A percentile compares a stretch with the other conserved stretches of the same genome.
phyloP scores from a whole-genome alignment of 1,140 invertebrate genomes.

The Calephelis virginiensis region DNA sequence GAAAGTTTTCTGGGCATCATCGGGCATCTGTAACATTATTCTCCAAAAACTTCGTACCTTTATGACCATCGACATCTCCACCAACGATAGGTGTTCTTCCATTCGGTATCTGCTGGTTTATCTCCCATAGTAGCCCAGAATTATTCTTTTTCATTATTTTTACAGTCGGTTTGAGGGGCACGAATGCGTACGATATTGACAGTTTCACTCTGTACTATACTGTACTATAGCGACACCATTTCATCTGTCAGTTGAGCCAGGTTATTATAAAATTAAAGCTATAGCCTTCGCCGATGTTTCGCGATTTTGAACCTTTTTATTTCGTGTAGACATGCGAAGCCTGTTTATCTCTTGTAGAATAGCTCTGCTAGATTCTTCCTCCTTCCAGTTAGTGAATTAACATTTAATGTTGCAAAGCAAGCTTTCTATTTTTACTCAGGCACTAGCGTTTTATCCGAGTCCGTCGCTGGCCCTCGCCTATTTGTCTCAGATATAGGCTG shows the following conservation, averaged over 20 bases:
- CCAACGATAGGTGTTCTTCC: slow-evolving; percentile 18
- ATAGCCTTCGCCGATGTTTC: slow-evolving; percentile 28
- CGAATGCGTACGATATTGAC: slow-evolving; percentile 4
- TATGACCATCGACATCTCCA: slow-evolving; percentile 30
- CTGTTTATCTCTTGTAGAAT: slow-evolving; percentile 25
- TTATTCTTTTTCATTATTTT: neutral
- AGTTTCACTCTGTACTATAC: neutral
- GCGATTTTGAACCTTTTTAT: slow-evolving; percentile 26
- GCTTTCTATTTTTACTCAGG: slow-evolving; percentile 23
- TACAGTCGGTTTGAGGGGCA: slow-evolving; percentile 2
- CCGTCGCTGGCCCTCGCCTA: slow-evolving; percentile 21
- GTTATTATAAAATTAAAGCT: slow-evolving; percentile 23
- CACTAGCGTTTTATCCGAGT: slow-evolving; percentile 29
- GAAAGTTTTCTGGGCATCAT: slow-evolving; percentile 11
- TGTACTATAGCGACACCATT: slow-evolving; percentile 29
- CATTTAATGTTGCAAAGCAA: slow-evolving; percentile 31
- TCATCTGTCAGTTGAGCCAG: slow-evolving; percentile 18
- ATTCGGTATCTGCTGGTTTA: slow-evolving; percentile 18
- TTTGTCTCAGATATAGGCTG: slow-evolving; percentile 31
- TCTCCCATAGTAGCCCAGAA: neutral
- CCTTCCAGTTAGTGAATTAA: slow-evolving; percentile 29
- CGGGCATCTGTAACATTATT: slow-evolving; percentile 17
- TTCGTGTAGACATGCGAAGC: slow-evolving; percentile 32
- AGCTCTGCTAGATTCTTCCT: slow-evolving; percentile 28
- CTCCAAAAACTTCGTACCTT: slow-evolving; percentile 26